phyloP scores from a whole-genome alignment of 2,888 invertebrate species.

The Dynastes grantii region DNA sequence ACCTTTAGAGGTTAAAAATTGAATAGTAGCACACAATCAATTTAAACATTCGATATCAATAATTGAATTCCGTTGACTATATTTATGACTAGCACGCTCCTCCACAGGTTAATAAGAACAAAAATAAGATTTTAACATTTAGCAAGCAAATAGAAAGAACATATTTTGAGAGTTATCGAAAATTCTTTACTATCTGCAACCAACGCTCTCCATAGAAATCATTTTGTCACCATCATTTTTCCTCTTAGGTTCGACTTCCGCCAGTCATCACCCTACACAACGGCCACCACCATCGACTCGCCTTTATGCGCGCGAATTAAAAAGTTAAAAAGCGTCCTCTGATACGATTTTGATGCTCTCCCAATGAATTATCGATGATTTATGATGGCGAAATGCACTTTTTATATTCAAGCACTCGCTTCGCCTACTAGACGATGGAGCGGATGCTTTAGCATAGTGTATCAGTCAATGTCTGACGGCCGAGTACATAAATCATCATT shows the following conservation, averaged over 20 bases:
- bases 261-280: slow-evolving; percentile 55
- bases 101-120: no score
- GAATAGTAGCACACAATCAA: no score
- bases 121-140: no score
- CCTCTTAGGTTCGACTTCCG: slow-evolving; percentile 31
- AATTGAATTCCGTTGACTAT: no score
- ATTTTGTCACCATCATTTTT: slow-evolving; percentile 19
- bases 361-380: slow-evolving; percentile 70
- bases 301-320: slow-evolving; percentile 57
- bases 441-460: slow-evolving; percentile 67
- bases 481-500: slow-evolving; percentile 69
- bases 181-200: no score
- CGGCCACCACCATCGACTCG: slow-evolving; percentile 31
- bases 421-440: slow-evolving; percentile 61
- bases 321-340: slow-evolving; percentile 66
- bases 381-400: slow-evolving; percentile 65
- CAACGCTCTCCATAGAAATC: neutral
- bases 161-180: no score
- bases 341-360: slow-evolving; percentile 67
- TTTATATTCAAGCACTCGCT: slow-evolving; percentile 63
- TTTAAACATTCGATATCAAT: no score
- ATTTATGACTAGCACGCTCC: no score
- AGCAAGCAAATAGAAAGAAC: no score
- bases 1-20: no score
- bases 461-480: slow-evolving; percentile 67